Evolutionary conservation across 2,113 vertebrate genomes (phyloP), one percentile per base, ranked within the genome.

Genomic region (Ctenomys sociabilis): DNA sequence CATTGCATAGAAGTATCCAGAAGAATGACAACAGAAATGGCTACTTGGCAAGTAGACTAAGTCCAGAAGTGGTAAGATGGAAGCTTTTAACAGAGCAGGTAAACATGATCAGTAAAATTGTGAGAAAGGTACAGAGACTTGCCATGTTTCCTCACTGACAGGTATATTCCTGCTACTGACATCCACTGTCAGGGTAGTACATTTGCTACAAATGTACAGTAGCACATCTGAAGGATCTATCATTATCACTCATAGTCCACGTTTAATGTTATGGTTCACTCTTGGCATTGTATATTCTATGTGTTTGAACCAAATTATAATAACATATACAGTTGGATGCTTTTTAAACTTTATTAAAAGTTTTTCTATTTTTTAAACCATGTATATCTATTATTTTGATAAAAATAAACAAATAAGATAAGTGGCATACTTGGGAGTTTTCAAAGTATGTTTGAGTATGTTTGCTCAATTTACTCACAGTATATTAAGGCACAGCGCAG

Each of bases 11-110:
- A 92, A 10, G 54, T 52, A 5, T 37, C 37, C 57, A 63, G 30
- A 68, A 77, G 57, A 83, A 86, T 86, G 16, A 57, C 57, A 95
- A 80, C 28, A 52, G 72, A 82, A 93, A 94, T 22, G 66, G 28
- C 43, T 5, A 54, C 52, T 9, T 64, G 52, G 43, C 40, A 95
- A 88, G 72, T 30, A 49, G 30, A 54, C 16, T 68, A 24, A 81
- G 4, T 12, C 8, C 63, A 35, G 66, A 24, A 83, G 26, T 52
- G 19, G 26, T 12, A 43, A 84, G 37, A 26, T 45, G 0, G 43
- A 84, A 11, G 5, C n/a, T 57, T 64, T 94, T 94, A 75, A 81
- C 35, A 30, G n/a, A 37, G 73, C 16, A 78, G 45, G 32, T 32
- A 19, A 19, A 78, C 17, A 64, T 90, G 43, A 9, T 6, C 26